Base-by-base conservation (phyloP, 2,797 vertebrate genomes). In the Chanos chanos region DNA sequence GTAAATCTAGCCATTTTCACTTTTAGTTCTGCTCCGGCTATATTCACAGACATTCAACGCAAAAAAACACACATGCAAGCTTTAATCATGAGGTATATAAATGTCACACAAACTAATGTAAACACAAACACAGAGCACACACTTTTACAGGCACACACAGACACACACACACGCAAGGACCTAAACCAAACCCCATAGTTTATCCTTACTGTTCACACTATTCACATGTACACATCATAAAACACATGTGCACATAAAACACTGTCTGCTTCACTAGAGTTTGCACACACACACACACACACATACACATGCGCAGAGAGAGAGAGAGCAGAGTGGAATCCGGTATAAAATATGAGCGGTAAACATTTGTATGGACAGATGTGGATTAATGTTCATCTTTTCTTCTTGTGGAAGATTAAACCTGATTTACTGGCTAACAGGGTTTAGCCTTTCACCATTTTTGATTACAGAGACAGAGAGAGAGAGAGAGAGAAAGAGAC, bases 371-470 rank as follows among this genome's bases (percentile, higher is more conserved):
- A 82, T 80, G 83, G 81, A 87, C 87, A 90, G 86, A 88, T 87
- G 88, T 87, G 88, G 87, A 90, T 89, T 89, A 89, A 84, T 88
- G 81, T 83, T 89, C 80, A 85, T 89, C 83, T 89, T 88, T 87
- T 84, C 86, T 84, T 89, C 80, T 74, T 86, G 74, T 84, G 66
- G 75, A 75, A 89, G 85, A 89, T 89, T 87, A 90, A 85, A 83
- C 72, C 75, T 86, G 87, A 86, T 88, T 89, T 86, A 81, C 72
- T 27, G 71, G 68, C 79, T 81, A 85, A 87, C 84, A 85, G 85
- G 79, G 85, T 89, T 86, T 83, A 69, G 61, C 61, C 61, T 72
- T 77, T 71, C 65, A 72, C 58, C 72, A 56, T 74, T 83, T 82
- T 82, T 86, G 72, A 88, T 85, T 82, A 78, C 74, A 79, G 61